Evolutionary conservation across 2,888 invertebrate genomes (phyloP).

Genomic region (Eucera pruinosa): DNA sequence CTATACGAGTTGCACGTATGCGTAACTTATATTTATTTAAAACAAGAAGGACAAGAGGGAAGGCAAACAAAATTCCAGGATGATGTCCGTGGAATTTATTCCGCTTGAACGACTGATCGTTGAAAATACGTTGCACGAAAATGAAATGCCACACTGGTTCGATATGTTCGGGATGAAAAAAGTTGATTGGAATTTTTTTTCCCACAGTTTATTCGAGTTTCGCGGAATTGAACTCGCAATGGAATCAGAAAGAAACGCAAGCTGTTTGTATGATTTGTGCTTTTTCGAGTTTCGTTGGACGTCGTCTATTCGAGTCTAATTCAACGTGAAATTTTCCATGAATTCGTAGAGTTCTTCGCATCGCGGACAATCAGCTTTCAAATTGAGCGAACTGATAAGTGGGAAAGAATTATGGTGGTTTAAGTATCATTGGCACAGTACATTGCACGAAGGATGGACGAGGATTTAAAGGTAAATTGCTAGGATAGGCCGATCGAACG

Average conservation of each 20-base stretch:
- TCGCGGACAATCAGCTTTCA: no score
- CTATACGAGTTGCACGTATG: no score
- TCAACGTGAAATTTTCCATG: neutral
- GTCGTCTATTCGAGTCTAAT: no score
- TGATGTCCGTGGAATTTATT: conserved; percentile 10
- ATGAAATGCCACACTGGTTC: neutral
- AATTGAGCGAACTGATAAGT: neutral
- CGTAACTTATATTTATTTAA: no score
- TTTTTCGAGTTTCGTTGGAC: no score
- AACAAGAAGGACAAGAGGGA: no score
- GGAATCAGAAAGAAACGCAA: neutral
- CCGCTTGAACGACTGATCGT: neutral
- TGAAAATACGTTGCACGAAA: conserved; percentile 1
- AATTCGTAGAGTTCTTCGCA: no score
- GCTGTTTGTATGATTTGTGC: neutral
- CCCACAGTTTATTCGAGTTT: conserved; percentile 2
- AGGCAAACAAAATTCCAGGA: conserved; percentile 2
- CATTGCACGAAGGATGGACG: neutral
- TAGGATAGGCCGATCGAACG: conserved; percentile 51
- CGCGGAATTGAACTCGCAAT: neutral
- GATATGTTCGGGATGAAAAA: neutral
- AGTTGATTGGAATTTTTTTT: conserved; percentile 14
- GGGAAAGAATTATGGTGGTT: conserved; percentile 1
- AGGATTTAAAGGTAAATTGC: conserved; percentile 34
- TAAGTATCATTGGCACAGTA: neutral